Evolutionary conservation across 2,888 invertebrate genomes (phyloP), one percentile per base, ranked within the genome.

Genomic region (Ectemnius continuus): DNA sequence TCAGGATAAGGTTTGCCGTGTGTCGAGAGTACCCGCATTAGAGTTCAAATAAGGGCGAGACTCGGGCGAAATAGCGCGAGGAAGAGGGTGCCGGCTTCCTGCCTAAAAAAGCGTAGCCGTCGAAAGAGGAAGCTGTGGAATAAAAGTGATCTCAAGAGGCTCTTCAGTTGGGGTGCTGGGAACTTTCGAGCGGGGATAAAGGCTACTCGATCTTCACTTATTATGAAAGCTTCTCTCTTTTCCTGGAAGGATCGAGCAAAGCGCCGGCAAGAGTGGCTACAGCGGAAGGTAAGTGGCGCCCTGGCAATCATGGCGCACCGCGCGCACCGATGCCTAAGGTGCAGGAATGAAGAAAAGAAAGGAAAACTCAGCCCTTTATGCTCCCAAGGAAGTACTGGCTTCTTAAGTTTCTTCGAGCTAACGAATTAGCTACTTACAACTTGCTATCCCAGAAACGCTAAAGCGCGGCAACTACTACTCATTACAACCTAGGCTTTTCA

Each of bases 141-240:
- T 74, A 68, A 76, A 70, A 71, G 70, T 23, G 67, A 70, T 78
- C 72, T 75, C 62, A 46, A 80, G 70, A 28, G 66, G 56, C 47
- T 66, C 16, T 47, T 59, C 60, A 6, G 57, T 63, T 8, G 11
- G 16, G 65, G 68, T 57, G 67, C 56, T 66, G 75, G 48, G 59
- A 68, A 59, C 56, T 67, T 63, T 68, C 64, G 60, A 65, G 69
- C 23, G 64, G 64, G 75, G 62, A 61, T 65, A 74, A 80, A 74
- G 70, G 61, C 67, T 46, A 67, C 69, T 72, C 78, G 66, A 78
- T 73, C 76, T 76, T 62, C 73, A 68, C 78, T 80, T 80, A 78
- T 76, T 76, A 70, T 63, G 45, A 23, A 61, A 48, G 36, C 36
- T 36, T 11, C 36, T 36, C 67, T 59, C 61, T 65, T 65, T 13